Evolutionary conservation across 30 jellyfish, hydroid and myxozoan species (phyloP), one percentile per base, ranked within the genome.

Genomic region (Cassiopea andromeda): DNA sequence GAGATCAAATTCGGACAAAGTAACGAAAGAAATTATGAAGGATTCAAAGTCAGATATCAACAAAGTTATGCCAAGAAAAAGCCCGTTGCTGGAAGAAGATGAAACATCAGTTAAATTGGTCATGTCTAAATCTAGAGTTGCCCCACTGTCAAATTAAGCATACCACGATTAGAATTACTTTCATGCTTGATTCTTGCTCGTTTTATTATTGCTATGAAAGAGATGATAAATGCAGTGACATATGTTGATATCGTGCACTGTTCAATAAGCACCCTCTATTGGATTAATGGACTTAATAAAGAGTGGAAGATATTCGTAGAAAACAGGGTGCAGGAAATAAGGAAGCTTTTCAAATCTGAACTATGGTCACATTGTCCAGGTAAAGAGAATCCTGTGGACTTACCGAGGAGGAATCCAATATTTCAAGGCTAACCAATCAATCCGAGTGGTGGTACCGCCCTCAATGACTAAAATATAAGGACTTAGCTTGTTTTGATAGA

Each of bases 1-100:
- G 87, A 69, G 73, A 10, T 78, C 98, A 8, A 87, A 87, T 66
- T 69, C 97, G 7, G 49, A 13, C 61, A 96, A 91, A 84, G 85
- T 84, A 6, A 69, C 17, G 79, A 27, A 38, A 2, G 68, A 73
- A 70, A 84, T 71, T 4, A 18, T 6, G 16, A 9, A 69, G 27
- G 59, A 72, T 45, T 27, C 38, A 27, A 27, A 27, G 38, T 27
- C 38, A 27, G 38, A 27, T 27, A 27, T 27, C 38, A 27, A 27
- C 38, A 27, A 27, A 27, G 38, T 27, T 27, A 27, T 27, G 38
- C 38, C 38, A 27, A 27, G 38, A 27, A 27, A 27, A 27, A 27
- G 38, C 38, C 38, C 38, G 38, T 27, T 27, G 38, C 38, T 27
- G 19, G 90, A 84, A 71, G 79, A 84, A 0, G 86, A 84, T 46